A percentile compares a stretch with the other conserved stretches of the same genome.
These are phyloP conservation scores for Melanophora roralis DNA, from an alignment of 2,888 invertebrate species.

Conservation along the genomic window DNA sequence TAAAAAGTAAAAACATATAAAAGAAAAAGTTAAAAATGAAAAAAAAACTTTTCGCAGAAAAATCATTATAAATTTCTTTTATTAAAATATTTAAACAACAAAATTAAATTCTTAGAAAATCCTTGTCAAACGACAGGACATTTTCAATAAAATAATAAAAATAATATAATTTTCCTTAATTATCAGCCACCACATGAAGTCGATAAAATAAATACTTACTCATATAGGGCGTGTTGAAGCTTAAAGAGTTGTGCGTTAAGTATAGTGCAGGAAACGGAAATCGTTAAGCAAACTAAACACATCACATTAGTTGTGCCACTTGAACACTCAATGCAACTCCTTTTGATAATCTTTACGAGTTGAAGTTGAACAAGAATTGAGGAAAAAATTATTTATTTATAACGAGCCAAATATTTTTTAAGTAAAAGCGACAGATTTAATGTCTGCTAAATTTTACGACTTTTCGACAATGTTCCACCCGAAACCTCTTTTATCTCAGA, in stretches of 20 bases:
- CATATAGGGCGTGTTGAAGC: background rate
- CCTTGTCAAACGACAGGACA: background rate
- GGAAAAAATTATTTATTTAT: background rate
- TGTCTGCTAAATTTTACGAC: constrained; percentile 48
- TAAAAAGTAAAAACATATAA: constrained; percentile 5
- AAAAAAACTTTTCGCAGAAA: background rate
- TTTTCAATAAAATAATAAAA: background rate
- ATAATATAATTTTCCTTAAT: background rate
- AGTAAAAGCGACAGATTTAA: constrained; percentile 46
- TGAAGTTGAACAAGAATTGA: background rate
- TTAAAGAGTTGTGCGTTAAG: background rate
- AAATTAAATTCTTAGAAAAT: background rate
- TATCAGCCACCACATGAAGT: constrained; percentile 3
- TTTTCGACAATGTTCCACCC: constrained; percentile 45
- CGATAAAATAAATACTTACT: background rate
- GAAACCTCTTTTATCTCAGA: background rate
- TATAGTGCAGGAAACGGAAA: constrained; percentile 50
- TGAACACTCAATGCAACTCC: constrained; percentile 47
- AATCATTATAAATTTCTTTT: background rate
- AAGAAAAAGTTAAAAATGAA: background rate
- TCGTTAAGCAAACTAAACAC: constrained; percentile 59
- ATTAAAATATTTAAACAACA: background rate
- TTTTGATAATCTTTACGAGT: constrained; percentile 12
- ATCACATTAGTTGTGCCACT: constrained; percentile 51
- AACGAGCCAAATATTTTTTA: constrained; percentile 40